These are phyloP conservation scores for Eupithecia centaureata DNA, from an alignment of 2,888 invertebrate genomes.

Conservation along the genomic window DNA sequence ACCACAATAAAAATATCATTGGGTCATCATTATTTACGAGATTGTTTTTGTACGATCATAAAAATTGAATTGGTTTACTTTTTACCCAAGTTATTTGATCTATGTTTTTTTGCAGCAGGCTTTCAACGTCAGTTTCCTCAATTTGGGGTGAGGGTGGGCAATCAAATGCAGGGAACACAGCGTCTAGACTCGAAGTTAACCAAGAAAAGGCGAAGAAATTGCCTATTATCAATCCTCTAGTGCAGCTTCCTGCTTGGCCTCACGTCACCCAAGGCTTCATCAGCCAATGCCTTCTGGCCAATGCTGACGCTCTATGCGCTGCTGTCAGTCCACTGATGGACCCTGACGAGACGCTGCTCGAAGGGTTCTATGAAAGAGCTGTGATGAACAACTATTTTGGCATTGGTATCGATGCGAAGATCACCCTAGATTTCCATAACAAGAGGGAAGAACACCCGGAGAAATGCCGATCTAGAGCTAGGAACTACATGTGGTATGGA, in stretches of 20 bases:
- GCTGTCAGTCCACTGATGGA: constrained; percentile 98
- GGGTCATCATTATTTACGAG: constrained; percentile 10
- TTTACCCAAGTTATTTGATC: background rate
- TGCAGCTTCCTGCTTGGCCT: constrained; percentile 94
- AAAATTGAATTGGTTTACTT: background rate
- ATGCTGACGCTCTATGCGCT: constrained; percentile 97
- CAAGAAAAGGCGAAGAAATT: constrained; percentile 86
- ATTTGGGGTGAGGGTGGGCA: constrained; percentile 78
- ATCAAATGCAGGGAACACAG: constrained; percentile 53
- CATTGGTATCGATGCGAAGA: constrained; percentile 99
- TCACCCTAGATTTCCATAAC: constrained; percentile 97
- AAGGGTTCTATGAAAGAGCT: constrained; percentile 96
- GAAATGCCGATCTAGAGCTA: constrained; percentile 96
- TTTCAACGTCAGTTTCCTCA: constrained; percentile 81
- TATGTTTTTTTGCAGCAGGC: constrained; percentile 56
- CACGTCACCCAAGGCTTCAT: constrained; percentile 93
- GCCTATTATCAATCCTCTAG: constrained; percentile 95
- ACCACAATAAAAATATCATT: constrained; percentile 15
- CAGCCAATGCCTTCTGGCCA: constrained; percentile 96
- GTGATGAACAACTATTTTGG: constrained; percentile 99
- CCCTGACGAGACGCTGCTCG: constrained; percentile 93
- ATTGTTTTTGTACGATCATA: constrained; percentile 7
- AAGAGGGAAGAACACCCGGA: constrained; percentile 98
- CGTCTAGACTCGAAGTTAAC: constrained; percentile 77
- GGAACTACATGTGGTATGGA: constrained; percentile 98